Conservation (phyloP, 2,888 invertebrate species). For the Notodonta dromedarius region DNA sequence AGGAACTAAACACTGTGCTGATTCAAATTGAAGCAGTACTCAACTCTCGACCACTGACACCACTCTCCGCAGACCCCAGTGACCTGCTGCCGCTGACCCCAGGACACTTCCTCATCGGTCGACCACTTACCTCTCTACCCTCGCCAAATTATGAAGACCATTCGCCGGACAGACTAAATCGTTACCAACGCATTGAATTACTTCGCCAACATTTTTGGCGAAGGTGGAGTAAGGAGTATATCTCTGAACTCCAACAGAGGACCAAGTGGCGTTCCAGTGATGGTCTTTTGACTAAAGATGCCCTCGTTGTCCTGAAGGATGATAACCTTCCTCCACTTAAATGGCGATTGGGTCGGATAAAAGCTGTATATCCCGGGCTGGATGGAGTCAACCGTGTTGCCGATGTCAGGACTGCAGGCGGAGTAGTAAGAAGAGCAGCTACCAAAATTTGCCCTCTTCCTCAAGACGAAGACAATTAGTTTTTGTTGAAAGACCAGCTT, state of each 20-base stretch:
- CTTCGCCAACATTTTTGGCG: neutral
- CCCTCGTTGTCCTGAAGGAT: neutral
- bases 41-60: constrained; percentile 6
- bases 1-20: constrained; percentile 4
- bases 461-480: neutral
- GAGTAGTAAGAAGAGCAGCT: neutral
- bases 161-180: neutral
- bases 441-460: neutral
- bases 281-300: neutral
- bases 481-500: neutral
- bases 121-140: neutral
- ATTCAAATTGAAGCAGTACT: constrained; percentile 3
- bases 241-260: neutral
- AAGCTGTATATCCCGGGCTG: neutral
- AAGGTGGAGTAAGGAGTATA: neutral
- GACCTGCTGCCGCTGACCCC: constrained; percentile 5
- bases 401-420: neutral
- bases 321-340: neutral
- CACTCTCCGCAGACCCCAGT: constrained; percentile 6
- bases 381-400: neutral
- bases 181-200: neutral
- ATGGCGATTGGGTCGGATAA: neutral
- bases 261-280: neutral
- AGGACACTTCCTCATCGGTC: constrained; percentile 1
- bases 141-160: neutral